Base-by-base conservation (phyloP, 2,888 invertebrate genomes). In the Notodromas monacha region DNA sequence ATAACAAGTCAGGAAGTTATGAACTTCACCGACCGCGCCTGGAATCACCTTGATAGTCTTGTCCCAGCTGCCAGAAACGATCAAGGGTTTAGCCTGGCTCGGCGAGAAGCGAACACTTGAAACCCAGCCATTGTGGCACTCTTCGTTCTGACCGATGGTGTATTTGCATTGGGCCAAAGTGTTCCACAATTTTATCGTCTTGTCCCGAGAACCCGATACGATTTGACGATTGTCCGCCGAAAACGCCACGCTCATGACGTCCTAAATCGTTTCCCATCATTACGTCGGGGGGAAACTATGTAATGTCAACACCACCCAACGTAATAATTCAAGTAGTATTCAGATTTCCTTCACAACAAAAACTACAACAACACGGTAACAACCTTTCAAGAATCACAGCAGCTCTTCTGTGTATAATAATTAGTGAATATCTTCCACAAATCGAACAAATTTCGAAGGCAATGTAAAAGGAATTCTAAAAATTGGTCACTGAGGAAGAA, bases 181-280 rank as follows among this genome's bases (percentile, higher is more conserved):
- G 54, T 96, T 99, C 96, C 96, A 96, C 52, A 96, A 55, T 55
- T 96, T 96, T 55, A 96, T 92, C 38, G 84, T 84, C 54, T 79
- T 86, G 61, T 99, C 96, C 32, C 92, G 68, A 28, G 89, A 89
- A 31, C 89, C 92, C 39, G 89, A 92, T 4, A 99, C 92, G 49
- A 99, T 96, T 58, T 96, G 96, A 52, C 96, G 69, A 54, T 96
- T 96, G 57, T 99, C 96, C 45, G 86, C 86, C 30, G 92, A 92
- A 61, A 96, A 96, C 12, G 92, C 96, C 41, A 99, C 96, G 39
- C 89, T 89, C 46, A 96, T 58, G 26, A 99, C 92, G 61, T 96
- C 92, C 72, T 73, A n/a, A n/a, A n/a, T n/a, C n/a, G n/a, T n/a
- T n/a, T n/a, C n/a, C n/a, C n/a, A n/a, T n/a, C n/a, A n/a, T n/a